A percentile compares a stretch with the other conserved stretches of the same genome.
Conservation (phyloP, 2,113 vertebrate genomes). For the Heterotis niloticus region DNA sequence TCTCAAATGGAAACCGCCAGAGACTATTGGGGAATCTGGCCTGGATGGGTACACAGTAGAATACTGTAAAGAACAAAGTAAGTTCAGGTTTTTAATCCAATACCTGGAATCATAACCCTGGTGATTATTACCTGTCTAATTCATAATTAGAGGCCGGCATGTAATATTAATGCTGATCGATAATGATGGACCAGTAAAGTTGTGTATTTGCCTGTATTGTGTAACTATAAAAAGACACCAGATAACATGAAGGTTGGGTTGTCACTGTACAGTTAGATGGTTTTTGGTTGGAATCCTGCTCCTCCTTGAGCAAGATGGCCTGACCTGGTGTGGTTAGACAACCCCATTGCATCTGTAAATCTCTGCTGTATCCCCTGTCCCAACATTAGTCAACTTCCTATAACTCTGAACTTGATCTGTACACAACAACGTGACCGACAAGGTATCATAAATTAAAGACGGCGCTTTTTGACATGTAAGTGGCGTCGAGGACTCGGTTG, state of each 20-base stretch:
- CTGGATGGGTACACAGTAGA: conserved; percentile 82
- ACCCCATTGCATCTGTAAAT: neutral
- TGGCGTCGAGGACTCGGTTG: neutral
- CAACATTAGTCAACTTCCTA: neutral
- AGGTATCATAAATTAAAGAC: neutral
- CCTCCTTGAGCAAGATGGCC: no score
- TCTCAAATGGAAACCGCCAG: conserved; percentile 76
- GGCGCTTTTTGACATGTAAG: conserved; percentile 11
- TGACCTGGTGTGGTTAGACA: neutral
- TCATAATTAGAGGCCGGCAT: no score
- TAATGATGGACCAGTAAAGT: no score
- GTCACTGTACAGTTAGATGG: no score
- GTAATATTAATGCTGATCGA: no score
- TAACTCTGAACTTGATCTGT: conserved; percentile 1
- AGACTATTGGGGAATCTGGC: conserved; percentile 60
- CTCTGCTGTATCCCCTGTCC: neutral
- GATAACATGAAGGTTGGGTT: no score
- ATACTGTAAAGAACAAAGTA: conserved; percentile 82
- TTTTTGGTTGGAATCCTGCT: no score
- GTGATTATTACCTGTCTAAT: no score
- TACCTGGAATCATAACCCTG: no score
- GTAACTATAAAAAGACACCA: no score
- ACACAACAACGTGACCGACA: no score
- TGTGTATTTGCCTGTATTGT: no score
- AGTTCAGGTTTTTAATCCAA: conserved; percentile 36